These are phyloP conservation scores for Beroe forskalii DNA, from an alignment of 37 sponge, comb jelly and placozoan species.

Conservation along the genomic window DNA sequence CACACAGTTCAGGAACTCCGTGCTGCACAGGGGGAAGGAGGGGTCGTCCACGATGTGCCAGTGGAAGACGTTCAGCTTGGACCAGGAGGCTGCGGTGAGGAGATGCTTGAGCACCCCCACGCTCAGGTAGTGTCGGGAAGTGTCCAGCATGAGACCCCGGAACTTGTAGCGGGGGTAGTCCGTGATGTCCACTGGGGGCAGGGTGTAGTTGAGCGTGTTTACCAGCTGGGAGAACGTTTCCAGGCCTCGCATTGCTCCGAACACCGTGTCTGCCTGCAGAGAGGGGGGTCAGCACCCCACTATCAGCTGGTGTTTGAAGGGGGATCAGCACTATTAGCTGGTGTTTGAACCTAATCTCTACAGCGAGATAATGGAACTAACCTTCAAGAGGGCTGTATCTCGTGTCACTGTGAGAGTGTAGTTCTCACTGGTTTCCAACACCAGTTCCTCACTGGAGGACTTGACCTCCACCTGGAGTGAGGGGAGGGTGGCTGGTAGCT, in stretches of 20 bases:
- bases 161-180: constrained; percentile 72
- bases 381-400: not conserved
- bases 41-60: constrained; percentile 83
- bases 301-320: no score
- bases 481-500: not conserved
- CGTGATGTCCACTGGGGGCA: constrained; percentile 33
- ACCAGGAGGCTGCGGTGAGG: constrained; percentile 46
- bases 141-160: constrained; percentile 76
- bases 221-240: constrained; percentile 76
- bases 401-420: constrained; percentile 12
- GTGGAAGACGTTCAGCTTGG: constrained; percentile 75
- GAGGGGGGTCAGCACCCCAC: no score
- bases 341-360: no score
- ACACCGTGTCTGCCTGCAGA: constrained; percentile 65
- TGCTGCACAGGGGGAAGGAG: constrained; percentile 72
- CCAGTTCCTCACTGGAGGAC: not conserved
- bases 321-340: no score
- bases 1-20: not conserved
- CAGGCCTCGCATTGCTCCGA: constrained; percentile 71
- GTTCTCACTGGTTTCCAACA: constrained; percentile 37
- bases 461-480: not conserved
- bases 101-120: constrained; percentile 62
- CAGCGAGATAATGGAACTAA: no score
- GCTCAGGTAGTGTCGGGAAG: constrained; percentile 73
- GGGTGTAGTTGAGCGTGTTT: constrained; percentile 22